Evolutionary conservation across 2,797 vertebrate species (phyloP), one percentile per base, ranked within the genome.

Genomic region (Microchirus variegatus): DNA sequence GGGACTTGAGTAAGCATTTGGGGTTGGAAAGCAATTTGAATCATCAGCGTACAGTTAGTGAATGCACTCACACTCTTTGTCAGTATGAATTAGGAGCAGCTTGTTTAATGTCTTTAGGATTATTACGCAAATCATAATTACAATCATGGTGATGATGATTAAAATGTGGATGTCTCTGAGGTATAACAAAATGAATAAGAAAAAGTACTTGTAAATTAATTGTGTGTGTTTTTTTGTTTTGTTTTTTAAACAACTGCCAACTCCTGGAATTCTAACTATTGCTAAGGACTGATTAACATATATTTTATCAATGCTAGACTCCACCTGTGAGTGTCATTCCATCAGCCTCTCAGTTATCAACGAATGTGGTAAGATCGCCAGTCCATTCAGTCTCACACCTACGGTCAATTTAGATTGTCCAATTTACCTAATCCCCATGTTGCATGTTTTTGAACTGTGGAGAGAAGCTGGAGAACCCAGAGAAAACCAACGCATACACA

Each of bases 101-200:
- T 74, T 81, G 75, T 86, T 87, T 81, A 85, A 90, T 87, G 75
- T 87, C 73, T 89, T 85, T 82, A 73, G 77, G 82, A 89, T 91
- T 89, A 86, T 88, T 79, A 90, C 83, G 75, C 82, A 70, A 88
- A 80, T 65, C 41, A 82, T 88, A 90, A 91, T 90, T 88, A 89
- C 48, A 54, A 84, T 75, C 75, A 84, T 71, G 73, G 78, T 76
- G 74, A 85, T 86, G 80, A 88, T 89, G 84, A 91, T 88, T 88
- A 88, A 86, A 88, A 79, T 63, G 71, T 83, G 47, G 65, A 77
- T 83, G 86, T 80, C 82, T 86, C 75, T 26, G 70, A 89, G 84
- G 82, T 87, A 83, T 83, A 84, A 85, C 73, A 76, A 82, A 91
- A 85, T 58, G 70, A 15, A 12, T 12, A 9, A 40, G 38, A 84